Conservation (phyloP, 2,888 invertebrate species). For the Dasysyrphus albostriatus region DNA sequence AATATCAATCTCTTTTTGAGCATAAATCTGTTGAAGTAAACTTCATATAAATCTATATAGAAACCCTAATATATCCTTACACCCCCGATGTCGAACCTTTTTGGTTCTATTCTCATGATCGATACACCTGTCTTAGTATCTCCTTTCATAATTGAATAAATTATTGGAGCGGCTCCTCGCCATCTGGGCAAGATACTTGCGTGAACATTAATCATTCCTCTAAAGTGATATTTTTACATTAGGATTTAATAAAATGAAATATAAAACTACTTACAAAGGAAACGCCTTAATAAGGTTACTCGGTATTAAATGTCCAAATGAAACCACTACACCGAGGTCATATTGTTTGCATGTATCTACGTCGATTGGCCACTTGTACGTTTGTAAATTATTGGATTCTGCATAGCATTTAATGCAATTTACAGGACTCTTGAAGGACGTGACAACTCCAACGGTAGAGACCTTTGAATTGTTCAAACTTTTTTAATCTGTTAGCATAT, state of each 20-base stretch:
- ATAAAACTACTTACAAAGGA: constrained; percentile 88
- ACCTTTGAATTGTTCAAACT: constrained; percentile 65
- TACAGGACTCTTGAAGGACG: constrained; percentile 86
- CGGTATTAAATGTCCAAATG: constrained; percentile 96
- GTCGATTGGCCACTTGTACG: constrained; percentile 88
- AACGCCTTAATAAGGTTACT: constrained; percentile 89
- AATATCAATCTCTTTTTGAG: constrained; percentile 86
- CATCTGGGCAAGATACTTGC: constrained; percentile 95
- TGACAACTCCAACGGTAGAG: constrained; percentile 87
- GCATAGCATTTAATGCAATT: constrained; percentile 90
- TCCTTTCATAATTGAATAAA: constrained; percentile 92
- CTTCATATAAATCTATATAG: constrained; percentile 10
- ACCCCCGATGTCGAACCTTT: constrained; percentile 92
- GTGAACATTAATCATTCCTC: constrained; percentile 97
- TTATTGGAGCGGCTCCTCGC: constrained; percentile 97
- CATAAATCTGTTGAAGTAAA: constrained; percentile 80
- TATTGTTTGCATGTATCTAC: constrained; percentile 84
- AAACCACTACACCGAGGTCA: constrained; percentile 95
- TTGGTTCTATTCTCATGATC: constrained; percentile 93
- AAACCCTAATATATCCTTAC: constrained; percentile 78
- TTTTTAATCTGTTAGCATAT: constrained; percentile 32
- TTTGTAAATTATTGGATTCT: constrained; percentile 85
- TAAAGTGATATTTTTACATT: constrained; percentile 79
- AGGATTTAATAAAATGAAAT: neutral
- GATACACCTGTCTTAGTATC: constrained; percentile 93